Evolutionary conservation across 2,888 invertebrate species (phyloP).

Genomic region (Girardia tigrina): DNA sequence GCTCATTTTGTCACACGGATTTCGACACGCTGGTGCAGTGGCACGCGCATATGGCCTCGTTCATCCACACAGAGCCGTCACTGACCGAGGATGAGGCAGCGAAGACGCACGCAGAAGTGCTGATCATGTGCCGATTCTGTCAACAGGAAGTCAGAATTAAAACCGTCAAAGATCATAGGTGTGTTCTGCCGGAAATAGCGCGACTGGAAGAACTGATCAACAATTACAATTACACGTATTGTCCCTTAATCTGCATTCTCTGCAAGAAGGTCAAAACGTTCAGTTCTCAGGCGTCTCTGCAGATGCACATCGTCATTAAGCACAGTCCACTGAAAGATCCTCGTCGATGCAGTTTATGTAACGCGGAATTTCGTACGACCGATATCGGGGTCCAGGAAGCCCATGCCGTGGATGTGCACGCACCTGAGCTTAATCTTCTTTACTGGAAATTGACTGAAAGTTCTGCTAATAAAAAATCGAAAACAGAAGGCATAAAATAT

Average conservation of each 20-base stretch:
- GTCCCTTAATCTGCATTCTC: neutral
- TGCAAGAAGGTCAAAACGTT: neutral
- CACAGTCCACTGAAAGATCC: neutral
- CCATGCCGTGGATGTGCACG: conserved; percentile 1
- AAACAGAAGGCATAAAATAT: neutral
- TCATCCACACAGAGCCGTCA: neutral
- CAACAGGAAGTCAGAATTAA: neutral
- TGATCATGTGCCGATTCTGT: neutral
- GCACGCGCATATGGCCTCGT: conserved; percentile 4
- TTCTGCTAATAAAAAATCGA: neutral
- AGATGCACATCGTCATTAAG: neutral
- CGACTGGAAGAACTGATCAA: neutral
- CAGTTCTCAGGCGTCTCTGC: neutral
- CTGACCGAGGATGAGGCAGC: neutral
- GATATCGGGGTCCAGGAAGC: conserved; percentile 12
- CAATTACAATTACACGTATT: neutral
- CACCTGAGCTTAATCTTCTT: neutral
- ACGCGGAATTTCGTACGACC: neutral
- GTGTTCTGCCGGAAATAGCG: neutral
- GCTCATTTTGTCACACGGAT: neutral
- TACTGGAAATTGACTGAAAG: neutral
- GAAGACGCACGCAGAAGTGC: neutral
- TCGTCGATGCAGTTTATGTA: neutral
- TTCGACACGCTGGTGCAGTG: neutral
- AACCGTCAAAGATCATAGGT: neutral